Evolutionary conservation across 1,140 invertebrate species (phyloP), one percentile per base, ranked within the genome.

Genomic region (Micrasema minimum): DNA sequence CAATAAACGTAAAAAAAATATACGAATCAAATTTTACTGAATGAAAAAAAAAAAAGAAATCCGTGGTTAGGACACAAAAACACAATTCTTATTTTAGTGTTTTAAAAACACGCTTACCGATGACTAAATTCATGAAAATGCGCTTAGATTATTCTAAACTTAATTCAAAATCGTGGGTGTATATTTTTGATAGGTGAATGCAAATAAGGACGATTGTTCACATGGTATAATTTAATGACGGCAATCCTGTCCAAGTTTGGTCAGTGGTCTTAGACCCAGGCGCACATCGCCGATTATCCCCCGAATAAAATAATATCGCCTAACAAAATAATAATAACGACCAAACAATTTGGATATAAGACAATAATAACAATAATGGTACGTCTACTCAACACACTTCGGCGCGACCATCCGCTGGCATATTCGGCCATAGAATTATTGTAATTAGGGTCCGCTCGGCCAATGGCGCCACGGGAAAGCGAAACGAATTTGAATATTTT

Each of bases 341-440:
- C 66, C 66, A 48, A 66, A 73, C 67, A 67, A 73, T 73, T 73
- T 73, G 66, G 72, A 73, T 73, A 66, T 66, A 66, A 69, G 66
- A 73, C 72, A 73, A 73, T 73, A 73, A 73, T 69, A 45, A 73
- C 72, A 73, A 73, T 73, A 73, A 73, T 69, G 53, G 59, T 48
- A 48, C 59, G 59, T 59, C 59, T 45, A 41, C 59, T 5, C 43
- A 2, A 31, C 26, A 31, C 26, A 31, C 26, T 31, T 31, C 26
- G 26, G 22, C 23, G n/a, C 41, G 59, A 20, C 59, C 41, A 20
- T 45, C 22, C 23, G 43, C 9, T 43, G 43, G 59, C 18, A 66
- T 66, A 53, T 70, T 70, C 67, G 72, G 48, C 35, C 7, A 20
- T 41, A 41, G 50, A 65, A 74, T 74, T 74, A 74, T 74, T 67